These are phyloP conservation scores for Encarsia formosa DNA, from an alignment of 2,888 invertebrate genomes.

Conservation along the genomic window DNA sequence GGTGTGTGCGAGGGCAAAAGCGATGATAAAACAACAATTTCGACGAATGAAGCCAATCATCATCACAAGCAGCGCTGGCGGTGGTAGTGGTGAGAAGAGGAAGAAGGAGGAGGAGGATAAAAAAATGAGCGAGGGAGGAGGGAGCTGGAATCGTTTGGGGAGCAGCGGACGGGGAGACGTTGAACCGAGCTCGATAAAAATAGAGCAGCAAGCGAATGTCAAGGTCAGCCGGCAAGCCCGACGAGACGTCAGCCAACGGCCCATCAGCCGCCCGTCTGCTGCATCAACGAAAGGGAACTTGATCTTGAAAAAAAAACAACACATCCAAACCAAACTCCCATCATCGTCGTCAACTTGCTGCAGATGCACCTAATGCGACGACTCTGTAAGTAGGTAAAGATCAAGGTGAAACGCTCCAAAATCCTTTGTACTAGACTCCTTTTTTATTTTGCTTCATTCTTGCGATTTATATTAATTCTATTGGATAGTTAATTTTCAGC, in stretches of 20 bases:
- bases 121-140: background rate
- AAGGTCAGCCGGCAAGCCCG: conserved; percentile 21
- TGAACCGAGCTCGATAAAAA: conserved; percentile 27
- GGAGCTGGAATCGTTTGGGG: conserved; percentile 9
- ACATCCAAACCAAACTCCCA: too few relatives aligned
- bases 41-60: conserved; percentile 20
- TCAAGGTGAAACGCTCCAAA: too few relatives aligned
- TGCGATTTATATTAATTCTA: too few relatives aligned
- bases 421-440: too few relatives aligned
- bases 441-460: too few relatives aligned
- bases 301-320: too few relatives aligned
- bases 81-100: background rate
- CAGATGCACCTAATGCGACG: too few relatives aligned
- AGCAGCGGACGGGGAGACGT: conserved; percentile 12
- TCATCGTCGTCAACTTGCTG: too few relatives aligned
- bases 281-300: too few relatives aligned
- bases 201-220: conserved; percentile 27
- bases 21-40: conserved; percentile 15
- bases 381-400: too few relatives aligned
- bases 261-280: conserved; percentile 3
- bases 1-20: background rate
- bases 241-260: background rate
- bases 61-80: too few relatives aligned
- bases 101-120: background rate
- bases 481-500: too few relatives aligned